phyloP scores from a whole-genome alignment of 2,888 invertebrate genomes.

The Harpalus rufipes region DNA sequence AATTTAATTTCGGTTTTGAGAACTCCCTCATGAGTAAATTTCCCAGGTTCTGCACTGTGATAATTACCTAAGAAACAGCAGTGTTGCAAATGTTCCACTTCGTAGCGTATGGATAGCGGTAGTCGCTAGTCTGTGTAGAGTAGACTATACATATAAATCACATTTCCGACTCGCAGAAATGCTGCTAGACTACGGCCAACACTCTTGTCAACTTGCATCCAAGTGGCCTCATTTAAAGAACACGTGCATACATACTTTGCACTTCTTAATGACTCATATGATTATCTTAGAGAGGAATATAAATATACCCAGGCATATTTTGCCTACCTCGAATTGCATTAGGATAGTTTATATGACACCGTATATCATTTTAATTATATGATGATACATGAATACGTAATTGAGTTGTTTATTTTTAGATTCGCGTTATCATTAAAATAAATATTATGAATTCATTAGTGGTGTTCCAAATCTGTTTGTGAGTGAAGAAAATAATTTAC shows the following conservation, averaged over 20 bases:
- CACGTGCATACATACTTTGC: conserved; percentile 26
- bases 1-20: conserved; percentile 25
- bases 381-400: neutral
- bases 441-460: too few species aligned
- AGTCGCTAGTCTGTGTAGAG: neutral
- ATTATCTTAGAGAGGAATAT: conserved; percentile 19
- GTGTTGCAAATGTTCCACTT: conserved; percentile 19
- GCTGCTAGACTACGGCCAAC: conserved; percentile 16
- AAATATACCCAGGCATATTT: neutral
- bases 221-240: conserved; percentile 38
- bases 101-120: conserved; percentile 11
- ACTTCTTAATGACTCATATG: conserved; percentile 35
- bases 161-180: conserved; percentile 15
- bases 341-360: neutral
- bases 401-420: neutral
- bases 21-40: conserved; percentile 1
- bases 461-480: too few species aligned
- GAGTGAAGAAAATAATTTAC: too few species aligned
- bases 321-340: neutral
- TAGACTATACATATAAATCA: conserved; percentile 25
- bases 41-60: conserved; percentile 4
- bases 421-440: neutral
- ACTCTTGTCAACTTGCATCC: conserved; percentile 20
- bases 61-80: conserved; percentile 34
- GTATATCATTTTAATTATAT: neutral